These are phyloP conservation scores for Piscicola geometra DNA, from an alignment of 2,888 invertebrate species.

Conservation along the genomic window DNA sequence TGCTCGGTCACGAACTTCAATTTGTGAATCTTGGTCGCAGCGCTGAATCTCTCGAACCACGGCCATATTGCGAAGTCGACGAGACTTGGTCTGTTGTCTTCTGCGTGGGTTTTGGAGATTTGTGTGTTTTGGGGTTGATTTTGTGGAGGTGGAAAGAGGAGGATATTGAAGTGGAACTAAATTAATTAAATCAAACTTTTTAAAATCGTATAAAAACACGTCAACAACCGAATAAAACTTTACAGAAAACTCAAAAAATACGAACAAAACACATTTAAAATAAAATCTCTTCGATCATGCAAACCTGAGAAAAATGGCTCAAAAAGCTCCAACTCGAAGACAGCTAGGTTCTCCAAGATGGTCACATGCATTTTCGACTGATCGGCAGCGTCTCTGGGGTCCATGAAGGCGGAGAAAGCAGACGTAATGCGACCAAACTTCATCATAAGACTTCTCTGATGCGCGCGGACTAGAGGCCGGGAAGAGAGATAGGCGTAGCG, in stretches of 20 bases:
- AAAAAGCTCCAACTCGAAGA: constrained; percentile 12
- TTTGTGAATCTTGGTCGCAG: not conserved
- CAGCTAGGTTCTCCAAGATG: not conserved
- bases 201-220: not conserved
- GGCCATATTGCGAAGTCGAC: constrained; percentile 36
- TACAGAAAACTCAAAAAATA: not conserved
- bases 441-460: constrained; percentile 20
- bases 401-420: constrained; percentile 2
- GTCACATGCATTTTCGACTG: constrained; percentile 2
- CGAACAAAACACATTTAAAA: not conserved
- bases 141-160: too few species aligned
- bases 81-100: constrained; percentile 23
- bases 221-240: not conserved
- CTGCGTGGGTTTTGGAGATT: not conserved
- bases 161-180: too few species aligned
- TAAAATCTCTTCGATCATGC: not conserved
- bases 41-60: constrained; percentile 36
- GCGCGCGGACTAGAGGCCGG: constrained; percentile 19
- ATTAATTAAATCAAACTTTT: too few species aligned
- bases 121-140: too few species aligned
- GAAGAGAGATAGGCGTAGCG: not conserved
- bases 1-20: constrained; percentile 12
- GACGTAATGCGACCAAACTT: constrained; percentile 12
- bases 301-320: constrained; percentile 30
- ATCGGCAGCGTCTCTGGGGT: not conserved